These are phyloP conservation scores for Crypturellus undulatus DNA, from an alignment of 2,113 vertebrate genomes.

Conservation along the genomic window DNA sequence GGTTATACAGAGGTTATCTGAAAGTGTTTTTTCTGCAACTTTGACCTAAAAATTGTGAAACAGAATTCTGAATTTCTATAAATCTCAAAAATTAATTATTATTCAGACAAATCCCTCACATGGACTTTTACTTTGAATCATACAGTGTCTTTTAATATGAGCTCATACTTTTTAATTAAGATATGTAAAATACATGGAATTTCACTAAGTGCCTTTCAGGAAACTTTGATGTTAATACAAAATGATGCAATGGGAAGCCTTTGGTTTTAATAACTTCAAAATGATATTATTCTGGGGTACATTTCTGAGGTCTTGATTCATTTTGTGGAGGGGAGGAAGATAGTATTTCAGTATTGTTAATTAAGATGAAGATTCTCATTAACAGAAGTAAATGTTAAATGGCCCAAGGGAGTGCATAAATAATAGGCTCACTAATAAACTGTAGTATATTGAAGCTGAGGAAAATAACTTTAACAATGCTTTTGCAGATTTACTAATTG, in stretches of 20 bases:
- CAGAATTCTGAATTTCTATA: background rate
- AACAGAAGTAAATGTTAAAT: slow-evolving; percentile 64
- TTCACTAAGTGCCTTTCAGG: slow-evolving; percentile 17
- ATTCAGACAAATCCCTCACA: background rate
- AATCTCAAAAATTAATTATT: slow-evolving; percentile 14
- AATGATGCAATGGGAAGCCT: background rate
- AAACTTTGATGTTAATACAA: slow-evolving; percentile 49
- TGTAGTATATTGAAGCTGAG: background rate
- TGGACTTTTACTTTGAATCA: slow-evolving; percentile 2
- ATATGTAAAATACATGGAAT: background rate
- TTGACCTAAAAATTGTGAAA: slow-evolving; percentile 4
- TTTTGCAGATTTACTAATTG: slow-evolving; percentile 65
- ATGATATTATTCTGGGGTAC: slow-evolving; percentile 25
- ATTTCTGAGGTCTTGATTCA: background rate
- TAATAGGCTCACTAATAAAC: slow-evolving; percentile 61
- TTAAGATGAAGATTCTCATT: slow-evolving; percentile 68
- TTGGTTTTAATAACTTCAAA: slow-evolving; percentile 32
- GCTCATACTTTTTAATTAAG: slow-evolving; percentile 53
- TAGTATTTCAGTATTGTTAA: slow-evolving; percentile 48
- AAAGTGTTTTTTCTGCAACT: background rate
- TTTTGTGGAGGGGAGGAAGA: background rate
- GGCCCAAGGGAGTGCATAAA: slow-evolving; percentile 41
- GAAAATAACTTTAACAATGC: slow-evolving; percentile 59
- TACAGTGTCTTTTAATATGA: slow-evolving; percentile 18
- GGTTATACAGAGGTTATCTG: background rate